These are phyloP conservation scores for Pachycephala philippinensis DNA, from an alignment of 2,113 vertebrate genomes.

Conservation along the genomic window DNA sequence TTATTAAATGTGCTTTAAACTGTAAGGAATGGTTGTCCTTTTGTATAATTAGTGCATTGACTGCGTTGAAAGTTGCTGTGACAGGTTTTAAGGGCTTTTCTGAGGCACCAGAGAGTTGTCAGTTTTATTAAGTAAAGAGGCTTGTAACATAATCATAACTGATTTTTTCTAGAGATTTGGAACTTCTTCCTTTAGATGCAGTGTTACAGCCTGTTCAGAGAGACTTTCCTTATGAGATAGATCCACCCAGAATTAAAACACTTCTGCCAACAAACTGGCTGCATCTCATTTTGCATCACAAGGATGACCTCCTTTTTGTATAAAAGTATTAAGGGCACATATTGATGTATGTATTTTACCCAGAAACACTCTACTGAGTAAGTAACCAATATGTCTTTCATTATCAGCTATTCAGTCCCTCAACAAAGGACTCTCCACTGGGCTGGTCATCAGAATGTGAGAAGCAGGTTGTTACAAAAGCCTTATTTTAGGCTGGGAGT, in stretches of 20 bases:
- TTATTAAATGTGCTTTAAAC: conserved; percentile 43
- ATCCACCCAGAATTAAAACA: background rate
- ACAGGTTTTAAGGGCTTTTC: background rate
- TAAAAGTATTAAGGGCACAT: background rate
- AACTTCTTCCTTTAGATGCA: background rate
- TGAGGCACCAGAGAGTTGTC: background rate
- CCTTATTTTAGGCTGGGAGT: background rate
- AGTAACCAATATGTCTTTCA: background rate
- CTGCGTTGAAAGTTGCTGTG: background rate
- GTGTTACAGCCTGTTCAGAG: background rate
- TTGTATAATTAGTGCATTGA: background rate
- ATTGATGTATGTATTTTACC: background rate
- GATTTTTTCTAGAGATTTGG: conserved; percentile 10
- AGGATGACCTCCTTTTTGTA: background rate
- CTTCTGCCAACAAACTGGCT: background rate
- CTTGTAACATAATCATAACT: background rate
- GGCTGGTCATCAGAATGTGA: background rate
- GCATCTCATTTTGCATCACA: background rate
- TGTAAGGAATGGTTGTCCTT: background rate
- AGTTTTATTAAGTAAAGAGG: background rate
- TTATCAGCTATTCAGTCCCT: background rate
- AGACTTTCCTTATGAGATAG: background rate
- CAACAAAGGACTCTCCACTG: background rate
- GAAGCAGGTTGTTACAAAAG: background rate
- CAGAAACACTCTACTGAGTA: background rate